phyloP scores from a whole-genome alignment of 2,797 vertebrate genomes.

The Rousettus madagascariensis region DNA sequence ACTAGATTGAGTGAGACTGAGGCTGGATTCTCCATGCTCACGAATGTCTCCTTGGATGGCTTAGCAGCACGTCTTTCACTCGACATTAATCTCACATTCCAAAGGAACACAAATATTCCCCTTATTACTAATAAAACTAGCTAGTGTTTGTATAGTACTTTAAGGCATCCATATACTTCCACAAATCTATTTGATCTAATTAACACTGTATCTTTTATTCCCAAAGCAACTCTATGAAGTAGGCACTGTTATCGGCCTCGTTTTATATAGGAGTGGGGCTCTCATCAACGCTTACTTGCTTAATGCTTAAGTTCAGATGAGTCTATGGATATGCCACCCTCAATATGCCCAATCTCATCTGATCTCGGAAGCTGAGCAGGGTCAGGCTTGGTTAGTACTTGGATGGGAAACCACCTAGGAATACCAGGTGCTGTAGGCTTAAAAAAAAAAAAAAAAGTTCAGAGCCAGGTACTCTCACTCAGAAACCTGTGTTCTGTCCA shows the following conservation, averaged over 20 bases:
- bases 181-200: background rate
- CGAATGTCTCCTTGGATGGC: background rate
- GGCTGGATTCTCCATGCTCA: background rate
- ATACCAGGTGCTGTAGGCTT: too few relatives aligned
- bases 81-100: background rate
- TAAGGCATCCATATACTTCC: background rate
- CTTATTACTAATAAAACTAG: background rate
- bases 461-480: background rate
- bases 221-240: background rate
- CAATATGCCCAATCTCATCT: too few relatives aligned
- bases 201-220: background rate
- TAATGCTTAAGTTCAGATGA: too few relatives aligned
- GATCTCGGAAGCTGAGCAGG: background rate
- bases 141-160: background rate
- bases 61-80: background rate
- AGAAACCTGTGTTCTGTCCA: background rate
- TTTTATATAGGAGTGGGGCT: background rate
- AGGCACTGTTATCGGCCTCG: background rate
- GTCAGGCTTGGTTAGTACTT: background rate
- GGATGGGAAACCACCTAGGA: too few relatives aligned
- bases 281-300: background rate
- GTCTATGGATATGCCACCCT: too few relatives aligned
- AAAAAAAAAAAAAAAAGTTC: too few relatives aligned
- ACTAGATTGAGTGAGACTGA: background rate
- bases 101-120: background rate